Conservation (phyloP, 2,888 invertebrate species). For the Ecliptopera silaceata region DNA sequence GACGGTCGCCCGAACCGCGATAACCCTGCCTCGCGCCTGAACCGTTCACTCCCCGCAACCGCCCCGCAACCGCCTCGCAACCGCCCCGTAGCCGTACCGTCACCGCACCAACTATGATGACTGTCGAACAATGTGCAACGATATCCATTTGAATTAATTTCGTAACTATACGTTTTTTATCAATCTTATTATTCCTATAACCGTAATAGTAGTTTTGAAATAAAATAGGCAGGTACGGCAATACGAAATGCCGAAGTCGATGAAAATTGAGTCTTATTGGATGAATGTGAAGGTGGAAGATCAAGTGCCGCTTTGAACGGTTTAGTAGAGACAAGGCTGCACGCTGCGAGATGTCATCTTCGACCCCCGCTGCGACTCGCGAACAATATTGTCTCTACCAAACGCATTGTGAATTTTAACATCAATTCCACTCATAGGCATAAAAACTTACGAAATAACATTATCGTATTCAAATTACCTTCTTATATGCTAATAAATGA, state of each 20-base stretch:
- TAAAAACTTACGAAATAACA: slow-evolving; percentile 51
- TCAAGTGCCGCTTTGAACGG: slow-evolving; percentile 38
- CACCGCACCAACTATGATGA: neutral
- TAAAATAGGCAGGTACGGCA: slow-evolving; percentile 57
- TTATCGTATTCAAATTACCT: slow-evolving; percentile 31
- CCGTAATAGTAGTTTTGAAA: slow-evolving; percentile 57
- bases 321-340: slow-evolving; percentile 67
- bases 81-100: slow-evolving; percentile 10
- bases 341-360: slow-evolving; percentile 81
- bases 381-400: slow-evolving; percentile 81
- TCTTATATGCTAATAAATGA: slow-evolving; percentile 38
- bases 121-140: slow-evolving; percentile 75
- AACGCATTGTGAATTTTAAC: slow-evolving; percentile 75
- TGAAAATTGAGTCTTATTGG: slow-evolving; percentile 48
- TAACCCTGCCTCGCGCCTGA: slow-evolving; percentile 60
- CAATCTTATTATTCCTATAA: slow-evolving; percentile 74
- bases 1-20: slow-evolving; percentile 67
- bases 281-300: slow-evolving; percentile 34
- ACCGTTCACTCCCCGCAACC: slow-evolving; percentile 52
- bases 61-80: slow-evolving; percentile 35
- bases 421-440: slow-evolving; percentile 64
- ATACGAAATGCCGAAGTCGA: slow-evolving; percentile 35
- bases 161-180: slow-evolving; percentile 71
- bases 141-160: slow-evolving; percentile 77
- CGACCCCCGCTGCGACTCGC: slow-evolving; percentile 74